Evolutionary conservation across 2,113 vertebrate genomes (phyloP).

Genomic region (Dissostichus mawsoni): DNA sequence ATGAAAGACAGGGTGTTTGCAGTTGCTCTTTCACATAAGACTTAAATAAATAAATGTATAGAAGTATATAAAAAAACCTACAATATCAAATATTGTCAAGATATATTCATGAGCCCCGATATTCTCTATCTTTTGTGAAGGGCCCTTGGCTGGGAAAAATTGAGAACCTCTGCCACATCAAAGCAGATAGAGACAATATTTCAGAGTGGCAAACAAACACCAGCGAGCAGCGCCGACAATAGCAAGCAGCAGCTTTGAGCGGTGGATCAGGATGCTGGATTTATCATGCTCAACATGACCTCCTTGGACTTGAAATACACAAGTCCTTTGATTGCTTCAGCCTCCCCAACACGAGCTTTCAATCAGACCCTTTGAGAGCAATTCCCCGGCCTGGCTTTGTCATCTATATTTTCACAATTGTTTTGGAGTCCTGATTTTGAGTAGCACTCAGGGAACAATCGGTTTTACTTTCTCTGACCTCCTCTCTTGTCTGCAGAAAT

Average conservation of each 20-base stretch:
- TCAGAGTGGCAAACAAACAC: constrained; percentile 56
- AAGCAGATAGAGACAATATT: constrained; percentile 41
- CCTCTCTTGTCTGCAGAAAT: constrained; percentile 48
- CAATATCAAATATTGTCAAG: too few species aligned
- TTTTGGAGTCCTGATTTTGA: constrained; percentile 73
- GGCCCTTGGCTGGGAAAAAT: too few species aligned
- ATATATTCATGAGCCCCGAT: too few species aligned
- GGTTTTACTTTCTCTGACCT: constrained; percentile 52
- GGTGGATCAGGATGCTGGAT: constrained; percentile 62
- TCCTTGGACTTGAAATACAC: constrained; percentile 72
- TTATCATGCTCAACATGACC: constrained; percentile 69
- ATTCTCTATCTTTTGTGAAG: too few species aligned
- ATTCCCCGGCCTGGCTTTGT: constrained; percentile 67
- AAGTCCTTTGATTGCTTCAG: constrained; percentile 74
- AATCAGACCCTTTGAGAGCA: constrained; percentile 74
- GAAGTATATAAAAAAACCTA: too few species aligned
- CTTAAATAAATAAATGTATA: too few species aligned
- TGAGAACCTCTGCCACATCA: not conserved
- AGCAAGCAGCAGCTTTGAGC: constrained; percentile 52
- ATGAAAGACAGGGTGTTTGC: too few species aligned
- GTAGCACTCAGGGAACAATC: constrained; percentile 59
- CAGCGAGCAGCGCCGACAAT: constrained; percentile 42
- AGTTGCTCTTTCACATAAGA: too few species aligned
- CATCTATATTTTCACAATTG: constrained; percentile 72
- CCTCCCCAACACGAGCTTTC: constrained; percentile 73